Conservation (phyloP, 2,888 invertebrate species). For the Tholera decimalis region DNA sequence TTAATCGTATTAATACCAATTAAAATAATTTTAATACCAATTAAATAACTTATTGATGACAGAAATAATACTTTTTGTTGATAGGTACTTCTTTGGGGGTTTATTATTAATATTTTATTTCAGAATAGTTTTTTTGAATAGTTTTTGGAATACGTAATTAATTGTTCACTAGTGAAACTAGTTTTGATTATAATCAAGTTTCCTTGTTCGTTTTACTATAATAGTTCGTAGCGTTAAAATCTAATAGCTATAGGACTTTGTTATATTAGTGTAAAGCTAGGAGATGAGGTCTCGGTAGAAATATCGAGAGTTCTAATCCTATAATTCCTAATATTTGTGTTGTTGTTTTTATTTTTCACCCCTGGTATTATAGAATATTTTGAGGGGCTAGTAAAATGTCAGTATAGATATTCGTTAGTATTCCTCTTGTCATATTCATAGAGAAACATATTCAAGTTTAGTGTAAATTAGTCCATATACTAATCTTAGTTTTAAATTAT, state of each 20-base stretch:
- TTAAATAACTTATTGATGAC: slow-evolving; percentile 6
- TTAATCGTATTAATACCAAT: slow-evolving; percentile 21
- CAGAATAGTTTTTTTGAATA: slow-evolving; percentile 45
- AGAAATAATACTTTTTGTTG: slow-evolving; percentile 21
- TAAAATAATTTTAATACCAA: slow-evolving; percentile 21
- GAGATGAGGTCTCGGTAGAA: slow-evolving; percentile 37
- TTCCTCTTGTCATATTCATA: slow-evolving; percentile 38
- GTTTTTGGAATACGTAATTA: slow-evolving; percentile 30
- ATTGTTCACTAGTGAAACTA: slow-evolving; percentile 48
- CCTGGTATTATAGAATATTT: slow-evolving; percentile 49
- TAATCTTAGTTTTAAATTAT: slow-evolving; percentile 51
- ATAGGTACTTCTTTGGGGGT: slow-evolving; percentile 60
- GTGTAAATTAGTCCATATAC: slow-evolving; percentile 51
- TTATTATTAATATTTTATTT: slow-evolving; percentile 41
- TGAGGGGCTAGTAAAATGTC: slow-evolving; percentile 50
- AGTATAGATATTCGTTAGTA: slow-evolving; percentile 41
- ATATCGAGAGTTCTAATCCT: slow-evolving; percentile 41
- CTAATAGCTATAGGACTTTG: slow-evolving; percentile 34
- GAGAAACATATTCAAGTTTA: slow-evolving; percentile 48
- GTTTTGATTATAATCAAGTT: slow-evolving; percentile 42
- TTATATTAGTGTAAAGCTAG: slow-evolving; percentile 54
- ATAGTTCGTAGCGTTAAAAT: slow-evolving; percentile 58
- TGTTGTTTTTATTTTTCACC: slow-evolving; percentile 39
- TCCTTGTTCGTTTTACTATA: slow-evolving; percentile 27
- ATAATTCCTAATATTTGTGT: too few species aligned